Percentiles rank a stretch among this genome's conserved stretches.
phyloP scores from a whole-genome alignment of 2,888 invertebrate species.

The Charanyca ferruginea region DNA sequence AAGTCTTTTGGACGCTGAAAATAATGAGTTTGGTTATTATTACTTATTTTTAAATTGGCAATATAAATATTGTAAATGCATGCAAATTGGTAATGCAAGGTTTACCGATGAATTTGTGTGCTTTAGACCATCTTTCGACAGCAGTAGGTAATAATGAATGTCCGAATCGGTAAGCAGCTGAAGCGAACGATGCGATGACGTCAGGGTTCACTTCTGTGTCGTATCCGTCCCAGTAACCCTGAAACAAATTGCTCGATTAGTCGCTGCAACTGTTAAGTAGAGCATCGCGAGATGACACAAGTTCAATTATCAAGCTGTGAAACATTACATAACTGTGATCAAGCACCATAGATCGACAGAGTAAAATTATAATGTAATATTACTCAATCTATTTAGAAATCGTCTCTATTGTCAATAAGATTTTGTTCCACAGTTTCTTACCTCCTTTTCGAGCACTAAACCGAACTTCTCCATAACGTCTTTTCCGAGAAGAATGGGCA shows the following conservation, averaged over 20 bases:
- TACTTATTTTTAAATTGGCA: background rate
- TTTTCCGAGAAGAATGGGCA: constrained; percentile 97
- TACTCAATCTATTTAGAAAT: constrained; percentile 15
- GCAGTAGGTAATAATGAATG: constrained; percentile 97
- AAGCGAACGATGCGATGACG: constrained; percentile 97
- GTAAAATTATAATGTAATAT: constrained; percentile 34
- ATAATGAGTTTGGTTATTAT: background rate
- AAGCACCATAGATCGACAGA: constrained; percentile 19
- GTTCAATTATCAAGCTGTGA: constrained; percentile 50
- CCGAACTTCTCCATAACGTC: constrained; percentile 98
- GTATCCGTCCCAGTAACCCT: constrained; percentile 96
- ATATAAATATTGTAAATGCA: background rate
- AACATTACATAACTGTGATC: constrained; percentile 40
- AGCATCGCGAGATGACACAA: constrained; percentile 37
- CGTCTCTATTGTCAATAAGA: background rate
- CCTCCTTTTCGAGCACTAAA: constrained; percentile 95
- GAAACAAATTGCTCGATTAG: constrained; percentile 64
- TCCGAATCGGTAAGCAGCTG: constrained; percentile 97
- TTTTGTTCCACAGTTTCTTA: constrained; percentile 51
- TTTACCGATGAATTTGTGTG: constrained; percentile 97
- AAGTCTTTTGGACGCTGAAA: constrained; percentile 96
- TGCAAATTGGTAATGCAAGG: background rate
- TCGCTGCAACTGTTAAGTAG: constrained; percentile 35
- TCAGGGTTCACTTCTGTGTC: constrained; percentile 96
- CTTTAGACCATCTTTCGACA: constrained; percentile 98